Evolutionary conservation across 2,888 invertebrate species (phyloP).

Genomic region (Coelogynopora nodosa): DNA sequence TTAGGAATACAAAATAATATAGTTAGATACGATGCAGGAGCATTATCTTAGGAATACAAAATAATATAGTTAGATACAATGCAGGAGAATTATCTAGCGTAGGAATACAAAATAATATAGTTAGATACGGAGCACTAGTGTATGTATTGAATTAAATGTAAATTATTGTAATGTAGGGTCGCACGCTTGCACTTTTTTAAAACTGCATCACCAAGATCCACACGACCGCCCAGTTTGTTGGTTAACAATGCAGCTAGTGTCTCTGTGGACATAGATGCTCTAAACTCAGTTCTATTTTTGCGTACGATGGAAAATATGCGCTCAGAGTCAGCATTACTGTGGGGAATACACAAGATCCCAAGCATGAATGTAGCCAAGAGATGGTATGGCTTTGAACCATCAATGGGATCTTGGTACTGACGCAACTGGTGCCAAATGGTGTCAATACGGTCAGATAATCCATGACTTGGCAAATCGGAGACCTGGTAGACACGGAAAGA

Average conservation of each 20-base stretch:
- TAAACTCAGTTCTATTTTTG: not conserved
- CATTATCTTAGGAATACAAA: too few relatives aligned
- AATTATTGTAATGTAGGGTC: conserved; percentile 1
- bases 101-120: conserved; percentile 1
- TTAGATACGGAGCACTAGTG: not conserved
- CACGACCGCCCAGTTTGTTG: not conserved
- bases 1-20: too few relatives aligned
- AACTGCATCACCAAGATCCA: not conserved
- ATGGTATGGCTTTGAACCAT: conserved; percentile 15
- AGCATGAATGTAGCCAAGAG: not conserved
- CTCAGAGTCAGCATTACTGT: not conserved
- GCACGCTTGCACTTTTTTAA: not conserved
- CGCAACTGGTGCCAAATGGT: not conserved
- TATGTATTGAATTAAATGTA: conserved; percentile 2
- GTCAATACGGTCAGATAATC: not conserved
- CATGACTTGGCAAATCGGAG: not conserved
- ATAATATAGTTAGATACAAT: too few relatives aligned
- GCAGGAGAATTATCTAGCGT: too few relatives aligned
- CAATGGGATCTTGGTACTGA: not conserved
- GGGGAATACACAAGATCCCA: not conserved
- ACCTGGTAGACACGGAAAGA: not conserved
- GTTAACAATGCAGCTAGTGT: not conserved
- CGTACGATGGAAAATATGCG: not conserved
- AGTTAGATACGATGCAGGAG: too few relatives aligned
- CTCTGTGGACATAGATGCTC: conserved; percentile 14